Base-by-base conservation (phyloP, 2,888 invertebrate species). In the Watsonalla cultraria region DNA sequence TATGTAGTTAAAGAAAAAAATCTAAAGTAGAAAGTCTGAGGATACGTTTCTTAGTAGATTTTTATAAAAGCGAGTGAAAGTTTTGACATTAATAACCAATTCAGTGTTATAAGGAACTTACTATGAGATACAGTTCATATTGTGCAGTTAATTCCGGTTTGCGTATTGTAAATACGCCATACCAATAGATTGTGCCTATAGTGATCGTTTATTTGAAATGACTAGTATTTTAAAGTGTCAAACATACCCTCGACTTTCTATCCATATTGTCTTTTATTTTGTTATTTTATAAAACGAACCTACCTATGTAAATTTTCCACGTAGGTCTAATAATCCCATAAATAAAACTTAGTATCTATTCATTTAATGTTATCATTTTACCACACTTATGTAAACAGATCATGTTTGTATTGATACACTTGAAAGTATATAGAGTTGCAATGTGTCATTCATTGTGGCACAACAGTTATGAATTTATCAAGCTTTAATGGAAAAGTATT, bases 271-370 rank as follows among this genome's bases (percentile, higher is more conserved):
- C 66, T 69, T 64, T 69, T 54, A 62, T 59, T 65, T 64, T 71
- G 68, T 69, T 63, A 65, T 60, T 42, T 37, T 71, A 73, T 68
- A 76, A 68, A 69, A 70, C 65, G 70, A 66, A 69, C 73, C 76
- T 79, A 71, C 65, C 54, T 65, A 59, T 58, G 62, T 65, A 57
- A 68, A 56, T 37, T 60, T 51, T 55, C 61, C 54, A 60, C 62
- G 62, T 70, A 74, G 66, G 68, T 75, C 69, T 49, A 15, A 15
- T 37, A 49, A 37, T 37, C 34, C 58, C 65, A 63, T 67, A 64
- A 60, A 74, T 77, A 65, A 75, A 79, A 74, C 74, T 76, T 80
- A 79, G 63, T 62, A 59, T 67, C 68, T 76, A 76, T 66, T 65
- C 8, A 42, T 11, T 59, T 37, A 8, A 42, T 11, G 42, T 11